Base-by-base conservation (phyloP, 2,888 invertebrate genomes). In the Cephalotes varians region DNA sequence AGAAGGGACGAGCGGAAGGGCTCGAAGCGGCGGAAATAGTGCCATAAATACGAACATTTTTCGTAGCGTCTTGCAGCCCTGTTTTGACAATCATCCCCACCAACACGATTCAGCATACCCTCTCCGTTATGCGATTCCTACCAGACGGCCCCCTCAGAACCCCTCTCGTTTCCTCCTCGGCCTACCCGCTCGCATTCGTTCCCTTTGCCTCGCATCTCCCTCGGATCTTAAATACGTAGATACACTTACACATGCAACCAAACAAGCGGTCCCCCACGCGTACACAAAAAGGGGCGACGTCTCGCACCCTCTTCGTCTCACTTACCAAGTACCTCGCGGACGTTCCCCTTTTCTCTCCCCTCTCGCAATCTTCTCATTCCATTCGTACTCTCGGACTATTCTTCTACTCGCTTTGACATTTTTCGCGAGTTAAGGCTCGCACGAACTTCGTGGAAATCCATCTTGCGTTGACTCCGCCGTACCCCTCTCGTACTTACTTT, bases 1-100 rank as follows among this genome's bases (percentile, higher is more conserved):
- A 67, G 71, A 47, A 44, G 82, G 58, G 64, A 79, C 76, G 79
- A 79, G 77, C 82, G 73, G 76, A 82, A 91, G 86, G 88, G 86
- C 84, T 86, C 85, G 84, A 88, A 88, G 88, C 91, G 92, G 92
- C 92, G 92, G 89, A 91, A 94, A 93, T 92, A 91, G 92, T 93
- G 91, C 91, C 92, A 92, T 93, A 93, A 93, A 93, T 93, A 93
- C 90, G 90, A 91, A 93, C 92, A 93, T 92, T 93, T 93, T 93
- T 94, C 93, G 92, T 90, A 91, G 90, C 92, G 91, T 93, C 92
- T 91, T 88, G 90, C 89, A 90, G 90, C 92, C 91, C 92, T 92
- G 93, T 94, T 93, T 94, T 93, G 91, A 92, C 92, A 92, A 93
- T 93, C 92, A 91, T 87, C 89, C 91, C 91, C 89, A 86, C 88